Conservation (phyloP, 2,888 invertebrate species). For the Rhingia campestris region DNA sequence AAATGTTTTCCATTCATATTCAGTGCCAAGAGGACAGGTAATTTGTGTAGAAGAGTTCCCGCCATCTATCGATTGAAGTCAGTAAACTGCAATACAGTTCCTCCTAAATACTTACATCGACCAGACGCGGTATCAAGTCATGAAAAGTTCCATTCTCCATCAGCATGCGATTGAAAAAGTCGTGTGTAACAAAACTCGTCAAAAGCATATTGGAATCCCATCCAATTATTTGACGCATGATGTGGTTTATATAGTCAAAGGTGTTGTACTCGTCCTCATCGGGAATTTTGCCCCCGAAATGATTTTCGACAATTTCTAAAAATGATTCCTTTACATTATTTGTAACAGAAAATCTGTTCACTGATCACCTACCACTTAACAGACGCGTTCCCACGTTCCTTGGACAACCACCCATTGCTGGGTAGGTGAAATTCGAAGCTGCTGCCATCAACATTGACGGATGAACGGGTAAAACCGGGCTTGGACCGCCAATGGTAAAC, state of each 20-base stretch:
- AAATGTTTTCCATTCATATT: slow-evolving; percentile 55
- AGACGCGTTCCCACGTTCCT: slow-evolving; percentile 83
- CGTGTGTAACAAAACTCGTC: slow-evolving; percentile 82
- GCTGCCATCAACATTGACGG: slow-evolving; percentile 72
- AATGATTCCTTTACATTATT: background rate
- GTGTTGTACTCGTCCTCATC: slow-evolving; percentile 77
- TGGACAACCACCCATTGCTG: slow-evolving; percentile 83
- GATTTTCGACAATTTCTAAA: slow-evolving; percentile 79
- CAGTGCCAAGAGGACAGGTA: slow-evolving; percentile 82
- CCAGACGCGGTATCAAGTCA: slow-evolving; percentile 83
- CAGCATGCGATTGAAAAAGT: slow-evolving; percentile 82
- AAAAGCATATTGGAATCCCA: slow-evolving; percentile 82
- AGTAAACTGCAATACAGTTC: background rate
- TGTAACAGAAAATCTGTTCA: no score
- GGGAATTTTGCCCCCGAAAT: slow-evolving; percentile 79
- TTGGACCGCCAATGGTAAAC: slow-evolving; percentile 81
- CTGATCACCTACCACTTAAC: slow-evolving; percentile 80
- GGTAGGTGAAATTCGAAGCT: slow-evolving; percentile 78
- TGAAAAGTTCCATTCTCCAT: slow-evolving; percentile 82
- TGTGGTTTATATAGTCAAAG: slow-evolving; percentile 78
- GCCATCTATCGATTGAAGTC: slow-evolving; percentile 79
- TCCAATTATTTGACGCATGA: slow-evolving; percentile 80
- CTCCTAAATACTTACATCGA: slow-evolving; percentile 82
- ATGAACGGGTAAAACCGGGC: slow-evolving; percentile 80
- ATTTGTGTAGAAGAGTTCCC: slow-evolving; percentile 83